These are phyloP conservation scores for Rhizoglyphus robini DNA, from an alignment of 1,140 invertebrate genomes.

Conservation along the genomic window DNA sequence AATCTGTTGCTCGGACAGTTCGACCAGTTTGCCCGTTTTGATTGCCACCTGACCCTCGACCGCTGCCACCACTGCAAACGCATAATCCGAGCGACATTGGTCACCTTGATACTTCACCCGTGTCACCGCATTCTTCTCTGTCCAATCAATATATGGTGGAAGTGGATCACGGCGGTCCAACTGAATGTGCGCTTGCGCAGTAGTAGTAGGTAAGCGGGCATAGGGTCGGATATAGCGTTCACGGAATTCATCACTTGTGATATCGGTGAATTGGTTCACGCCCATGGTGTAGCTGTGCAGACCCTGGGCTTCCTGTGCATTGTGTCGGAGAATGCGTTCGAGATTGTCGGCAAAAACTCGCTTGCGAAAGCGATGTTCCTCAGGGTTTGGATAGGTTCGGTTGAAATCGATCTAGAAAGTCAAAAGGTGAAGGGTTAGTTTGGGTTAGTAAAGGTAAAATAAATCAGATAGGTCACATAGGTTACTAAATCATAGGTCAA, in stretches of 20 bases:
- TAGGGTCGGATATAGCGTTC: not conserved
- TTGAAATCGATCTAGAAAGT: not conserved
- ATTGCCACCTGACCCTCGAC: conserved; percentile 91
- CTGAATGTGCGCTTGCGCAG: not conserved
- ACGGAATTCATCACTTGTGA: conserved; percentile 44
- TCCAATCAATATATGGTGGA: conserved; percentile 68
- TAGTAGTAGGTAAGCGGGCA: not conserved
- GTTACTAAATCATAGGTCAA: not conserved
- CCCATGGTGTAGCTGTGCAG: not conserved
- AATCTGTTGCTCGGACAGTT: conserved; percentile 91
- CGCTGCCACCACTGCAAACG: conserved; percentile 79
- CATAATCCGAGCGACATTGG: conserved; percentile 74
- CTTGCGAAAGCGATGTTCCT: not conserved
- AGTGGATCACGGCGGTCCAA: conserved; percentile 35
- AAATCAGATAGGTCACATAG: too few species aligned
- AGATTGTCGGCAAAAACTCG: conserved; percentile 9
- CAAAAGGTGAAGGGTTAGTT: too few species aligned
- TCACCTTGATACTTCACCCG: conserved; percentile 61
- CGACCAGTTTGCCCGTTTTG: conserved; percentile 63
- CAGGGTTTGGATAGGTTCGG: not conserved
- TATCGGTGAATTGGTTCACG: conserved; percentile 19
- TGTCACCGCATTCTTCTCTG: conserved; percentile 54
- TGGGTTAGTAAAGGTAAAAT: too few species aligned
- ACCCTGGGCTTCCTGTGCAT: not conserved
- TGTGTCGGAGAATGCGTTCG: conserved; percentile 2